phyloP scores from a whole-genome alignment of 2,888 invertebrate genomes.

The Tetramorium bicarinatum region DNA sequence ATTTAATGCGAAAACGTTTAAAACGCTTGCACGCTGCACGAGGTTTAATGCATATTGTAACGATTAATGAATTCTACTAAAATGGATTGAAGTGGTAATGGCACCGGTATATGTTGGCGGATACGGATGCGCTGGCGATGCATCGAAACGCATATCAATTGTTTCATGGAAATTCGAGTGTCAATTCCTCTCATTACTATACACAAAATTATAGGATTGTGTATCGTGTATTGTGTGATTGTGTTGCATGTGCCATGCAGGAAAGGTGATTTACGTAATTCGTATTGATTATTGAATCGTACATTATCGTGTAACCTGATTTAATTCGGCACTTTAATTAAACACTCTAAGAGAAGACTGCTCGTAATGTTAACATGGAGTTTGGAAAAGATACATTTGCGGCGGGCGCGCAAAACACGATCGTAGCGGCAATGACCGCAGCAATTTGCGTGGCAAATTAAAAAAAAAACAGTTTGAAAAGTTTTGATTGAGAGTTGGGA shows the following conservation, averaged over 20 bases:
- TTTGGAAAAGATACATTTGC: constrained; percentile 1
- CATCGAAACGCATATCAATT: constrained; percentile 77
- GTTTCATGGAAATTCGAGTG: constrained; percentile 77
- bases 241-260: constrained; percentile 62
- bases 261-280: constrained; percentile 73
- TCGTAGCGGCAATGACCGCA: neutral
- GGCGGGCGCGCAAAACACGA: neutral
- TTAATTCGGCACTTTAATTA: constrained; percentile 60
- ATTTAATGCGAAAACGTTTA: constrained; percentile 67
- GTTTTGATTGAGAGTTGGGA: neutral
- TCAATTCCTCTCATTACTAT: constrained; percentile 75
- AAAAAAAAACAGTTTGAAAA: constrained; percentile 13
- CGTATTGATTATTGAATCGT: constrained; percentile 69
- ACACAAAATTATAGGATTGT: constrained; percentile 72
- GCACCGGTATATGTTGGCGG: constrained; percentile 63
- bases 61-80: constrained; percentile 74
- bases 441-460: constrained; percentile 21
- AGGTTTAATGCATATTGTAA: constrained; percentile 72
- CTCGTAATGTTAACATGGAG: constrained; percentile 19
- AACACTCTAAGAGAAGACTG: constrained; percentile 37
- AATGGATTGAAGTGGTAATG: constrained; percentile 75
- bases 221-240: constrained; percentile 42
- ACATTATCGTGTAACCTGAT: constrained; percentile 67
- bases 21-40: constrained; percentile 64
- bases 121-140: constrained; percentile 67